Conservation (phyloP, 2,797 vertebrate species). For the Leptoclinus maculatus region DNA sequence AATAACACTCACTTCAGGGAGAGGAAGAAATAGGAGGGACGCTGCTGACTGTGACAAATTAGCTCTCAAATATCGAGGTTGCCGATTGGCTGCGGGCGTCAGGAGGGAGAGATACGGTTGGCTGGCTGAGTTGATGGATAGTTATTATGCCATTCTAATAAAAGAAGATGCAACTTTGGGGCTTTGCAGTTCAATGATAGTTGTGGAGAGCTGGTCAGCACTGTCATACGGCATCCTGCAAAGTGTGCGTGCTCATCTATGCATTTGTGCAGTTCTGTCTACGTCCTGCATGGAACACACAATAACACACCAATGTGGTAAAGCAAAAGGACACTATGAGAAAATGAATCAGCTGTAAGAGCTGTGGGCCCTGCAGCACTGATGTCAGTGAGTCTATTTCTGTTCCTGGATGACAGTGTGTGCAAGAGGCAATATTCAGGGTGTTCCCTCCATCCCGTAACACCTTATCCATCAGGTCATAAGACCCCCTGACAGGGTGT, state of each 20-base stretch:
- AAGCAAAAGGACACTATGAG: background rate
- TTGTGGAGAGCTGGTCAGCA: conserved; percentile 19
- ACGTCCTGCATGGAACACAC: background rate
- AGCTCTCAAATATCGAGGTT: conserved; percentile 57
- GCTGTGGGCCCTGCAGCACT: conserved; percentile 6
- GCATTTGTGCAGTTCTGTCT: background rate
- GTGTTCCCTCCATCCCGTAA: conserved; percentile 59
- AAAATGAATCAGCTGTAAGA: conserved; percentile 20
- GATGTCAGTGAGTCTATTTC: conserved; percentile 14
- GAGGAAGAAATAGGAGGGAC: conserved; percentile 64
- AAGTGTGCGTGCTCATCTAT: background rate
- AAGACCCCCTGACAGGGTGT: conserved; percentile 72
- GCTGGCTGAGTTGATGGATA: conserved; percentile 73
- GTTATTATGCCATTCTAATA: conserved; percentile 77
- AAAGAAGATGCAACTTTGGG: conserved; percentile 74
- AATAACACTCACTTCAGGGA: conserved; percentile 74
- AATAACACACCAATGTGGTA: background rate
- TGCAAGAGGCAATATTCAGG: conserved; percentile 52
- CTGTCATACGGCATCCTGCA: conserved; percentile 26
- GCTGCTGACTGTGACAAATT: conserved; percentile 79
- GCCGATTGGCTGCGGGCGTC: conserved; percentile 66
- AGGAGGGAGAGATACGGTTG: conserved; percentile 65
- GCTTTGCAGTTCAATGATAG: conserved; percentile 64
- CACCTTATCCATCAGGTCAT: conserved; percentile 79
- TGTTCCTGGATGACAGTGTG: conserved; percentile 42